Conservation (phyloP, 1,140 invertebrate genomes). For the Dreissena rostriformis region DNA sequence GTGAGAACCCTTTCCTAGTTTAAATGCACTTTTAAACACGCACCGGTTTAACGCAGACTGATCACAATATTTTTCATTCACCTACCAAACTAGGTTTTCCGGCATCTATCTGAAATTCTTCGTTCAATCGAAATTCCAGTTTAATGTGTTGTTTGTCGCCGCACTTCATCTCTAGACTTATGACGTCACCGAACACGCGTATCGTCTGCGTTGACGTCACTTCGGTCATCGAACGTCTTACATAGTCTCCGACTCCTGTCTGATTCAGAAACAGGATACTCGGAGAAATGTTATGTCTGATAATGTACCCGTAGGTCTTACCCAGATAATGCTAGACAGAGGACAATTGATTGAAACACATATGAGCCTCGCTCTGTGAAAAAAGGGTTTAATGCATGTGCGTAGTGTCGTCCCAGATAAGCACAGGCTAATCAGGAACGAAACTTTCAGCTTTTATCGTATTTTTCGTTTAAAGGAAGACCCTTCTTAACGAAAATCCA, state of each 20-base stretch:
- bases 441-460: too few relatives aligned
- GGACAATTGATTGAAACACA: too few relatives aligned
- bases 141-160: conserved; percentile 2
- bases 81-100: conserved; percentile 42
- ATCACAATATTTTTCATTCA: background rate
- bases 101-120: conserved; percentile 45
- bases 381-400: too few relatives aligned
- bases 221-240: conserved; percentile 4
- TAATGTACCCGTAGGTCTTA: too few relatives aligned
- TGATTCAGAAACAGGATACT: background rate
- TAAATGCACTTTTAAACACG: background rate
- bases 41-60: too few relatives aligned
- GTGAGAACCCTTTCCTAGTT: background rate
- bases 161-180: conserved; percentile 33
- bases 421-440: too few relatives aligned
- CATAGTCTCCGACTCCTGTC: conserved; percentile 38
- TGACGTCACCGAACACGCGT: conserved; percentile 25
- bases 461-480: too few relatives aligned
- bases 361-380: too few relatives aligned
- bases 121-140: conserved; percentile 19
- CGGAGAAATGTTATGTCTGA: too few relatives aligned
- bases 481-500: too few relatives aligned
- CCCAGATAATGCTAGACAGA: too few relatives aligned
- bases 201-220: conserved; percentile 11
- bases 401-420: too few relatives aligned